Evolutionary conservation across 2,113 vertebrate species (phyloP).

Genomic region (Gadus chalcogrammus): DNA sequence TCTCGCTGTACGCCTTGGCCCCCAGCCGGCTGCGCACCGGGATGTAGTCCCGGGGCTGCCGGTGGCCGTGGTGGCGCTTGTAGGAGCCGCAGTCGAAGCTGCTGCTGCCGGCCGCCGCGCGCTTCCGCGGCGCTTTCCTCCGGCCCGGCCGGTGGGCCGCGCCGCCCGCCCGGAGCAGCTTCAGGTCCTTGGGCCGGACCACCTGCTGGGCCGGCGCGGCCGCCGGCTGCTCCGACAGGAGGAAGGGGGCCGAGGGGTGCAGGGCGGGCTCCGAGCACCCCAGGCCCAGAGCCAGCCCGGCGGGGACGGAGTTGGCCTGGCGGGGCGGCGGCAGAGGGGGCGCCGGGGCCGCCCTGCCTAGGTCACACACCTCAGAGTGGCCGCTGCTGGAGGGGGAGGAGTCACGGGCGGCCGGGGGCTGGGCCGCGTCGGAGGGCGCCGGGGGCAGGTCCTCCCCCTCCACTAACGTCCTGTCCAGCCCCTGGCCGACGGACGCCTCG

Average conservation of each 20-base stretch:
- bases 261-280: conserved; percentile 73
- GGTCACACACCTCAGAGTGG: conserved; percentile 67
- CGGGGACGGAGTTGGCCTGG: conserved; percentile 72
- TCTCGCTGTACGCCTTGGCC: conserved; percentile 78
- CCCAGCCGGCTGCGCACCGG: conserved; percentile 78
- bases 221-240: conserved; percentile 63
- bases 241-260: conserved; percentile 70
- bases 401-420: conserved; percentile 60
- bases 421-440: conserved; percentile 52
- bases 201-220: conserved; percentile 73
- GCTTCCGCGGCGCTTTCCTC: conserved; percentile 74
- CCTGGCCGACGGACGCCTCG: conserved; percentile 71
- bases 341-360: conserved; percentile 55
- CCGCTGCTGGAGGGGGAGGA: conserved; percentile 77
- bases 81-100: conserved; percentile 79
- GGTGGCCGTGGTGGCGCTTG: conserved; percentile 71
- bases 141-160: conserved; percentile 70
- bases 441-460: conserved; percentile 71
- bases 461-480: conserved; percentile 76
- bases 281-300: conserved; percentile 70
- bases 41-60: conserved; percentile 77
- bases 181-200: conserved; percentile 85
- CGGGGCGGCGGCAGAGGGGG: conserved; percentile 75
- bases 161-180: conserved; percentile 71
- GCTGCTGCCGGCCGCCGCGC: conserved; percentile 70